Base-by-base conservation (phyloP, 2,113 vertebrate species). In the Melozone crissalis region DNA sequence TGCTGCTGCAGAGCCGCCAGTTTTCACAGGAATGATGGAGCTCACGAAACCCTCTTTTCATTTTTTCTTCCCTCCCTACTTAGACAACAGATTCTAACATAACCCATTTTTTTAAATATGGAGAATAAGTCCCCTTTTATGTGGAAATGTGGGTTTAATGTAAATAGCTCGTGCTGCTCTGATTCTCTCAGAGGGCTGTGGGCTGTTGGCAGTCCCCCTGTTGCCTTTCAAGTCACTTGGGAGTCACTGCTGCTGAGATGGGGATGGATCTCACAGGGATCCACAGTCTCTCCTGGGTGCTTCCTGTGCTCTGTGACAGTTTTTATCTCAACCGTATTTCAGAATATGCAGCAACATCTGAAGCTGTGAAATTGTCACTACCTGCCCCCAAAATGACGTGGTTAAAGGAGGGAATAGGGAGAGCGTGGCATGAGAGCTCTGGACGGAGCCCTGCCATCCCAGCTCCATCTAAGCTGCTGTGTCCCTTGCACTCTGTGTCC, bases 121-220 rank as follows among this genome's bases (percentile, higher is more conserved):
- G 85, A 80, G 82, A 94, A 87, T 46, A 28, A 69, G 46, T 62
- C 55, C 84, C 80, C 80, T 90, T 91, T 93, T 80, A 82, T 87
- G 79, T 87, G 79, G 61, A 58, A 57, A 77, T 83, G 59, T 59
- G 62, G 41, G 31, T 52, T 92, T 77, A 92, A 84, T 65, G 74
- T 83, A 82, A 86, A 94, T 58, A 89, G 66, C 63, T 44, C 3
- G 74, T 37, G 78, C 76, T 35, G 66, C 63, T 87, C 69, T 37
- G 67, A 46, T 66, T 51, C 44, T 37, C 28, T 51, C 43, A 2
- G 15, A 85, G 63, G 77, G 88, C 85, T 84, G 52, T 37, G 33
- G 71, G 75, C 79, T 79, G 63, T 2, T 18, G 15, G 61, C 63
- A 30, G 73, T 58, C 46, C 49, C 72, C 16, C 17, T 1, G 7